Percentiles rank a stretch among this genome's conserved stretches.
Conservation (phyloP, 2,888 invertebrate genomes). For the Megaustenia siamemsis region DNA sequence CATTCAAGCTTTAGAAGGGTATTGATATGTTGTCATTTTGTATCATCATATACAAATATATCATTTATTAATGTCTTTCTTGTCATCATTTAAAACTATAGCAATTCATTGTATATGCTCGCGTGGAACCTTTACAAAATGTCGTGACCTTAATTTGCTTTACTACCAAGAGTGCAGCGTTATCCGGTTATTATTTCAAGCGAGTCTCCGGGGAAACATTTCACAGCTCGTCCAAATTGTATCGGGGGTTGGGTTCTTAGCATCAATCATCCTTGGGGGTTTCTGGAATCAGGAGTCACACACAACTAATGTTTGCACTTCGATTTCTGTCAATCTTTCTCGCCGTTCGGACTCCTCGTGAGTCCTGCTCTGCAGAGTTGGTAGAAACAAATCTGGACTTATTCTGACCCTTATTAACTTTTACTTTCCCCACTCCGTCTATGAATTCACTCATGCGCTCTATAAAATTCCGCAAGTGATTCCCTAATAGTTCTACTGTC, state of each 20-base stretch:
- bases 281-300: conserved; percentile 25
- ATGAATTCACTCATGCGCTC: too few relatives aligned
- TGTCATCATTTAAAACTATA: neutral
- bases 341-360: conserved; percentile 30
- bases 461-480: too few relatives aligned
- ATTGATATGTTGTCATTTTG: too few relatives aligned
- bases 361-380: too few relatives aligned
- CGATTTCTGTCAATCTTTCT: conserved; percentile 34
- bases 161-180: conserved; percentile 34
- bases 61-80: neutral
- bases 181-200: conserved; percentile 46
- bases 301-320: conserved; percentile 51
- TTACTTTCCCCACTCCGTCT: too few relatives aligned
- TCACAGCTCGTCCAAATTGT: conserved; percentile 48
- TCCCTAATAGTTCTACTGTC: too few relatives aligned
- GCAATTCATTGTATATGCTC: conserved; percentile 21
- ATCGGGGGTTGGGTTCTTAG: conserved; percentile 48
- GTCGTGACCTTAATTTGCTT: conserved; percentile 49
- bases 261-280: conserved; percentile 30
- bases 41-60: too few relatives aligned
- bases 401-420: too few relatives aligned
- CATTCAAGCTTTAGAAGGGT: neutral
- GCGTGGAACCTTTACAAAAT: conserved; percentile 40
- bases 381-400: too few relatives aligned
- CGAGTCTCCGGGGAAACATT: conserved; percentile 45